Base-by-base conservation (phyloP, 35 echinoderm and acorn worm genomes). In the Amphiura filiformis region DNA sequence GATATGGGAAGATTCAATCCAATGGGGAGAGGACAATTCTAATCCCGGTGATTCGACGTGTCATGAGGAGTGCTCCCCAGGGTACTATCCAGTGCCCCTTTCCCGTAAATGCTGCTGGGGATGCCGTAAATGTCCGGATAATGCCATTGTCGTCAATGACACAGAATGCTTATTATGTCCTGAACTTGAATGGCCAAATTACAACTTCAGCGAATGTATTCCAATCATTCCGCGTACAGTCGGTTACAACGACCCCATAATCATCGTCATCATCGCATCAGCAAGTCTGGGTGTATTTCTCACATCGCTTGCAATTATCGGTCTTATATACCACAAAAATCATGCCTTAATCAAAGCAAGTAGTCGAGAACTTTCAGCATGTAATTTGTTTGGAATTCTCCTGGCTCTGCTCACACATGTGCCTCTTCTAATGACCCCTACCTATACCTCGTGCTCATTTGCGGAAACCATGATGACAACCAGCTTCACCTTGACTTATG, bases 331-430 rank as follows among this genome's bases (percentile, higher is more conserved):
- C 31, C 22, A 85, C 56, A 65, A 22, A 32, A 56, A 61, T 20
- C 83, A 85, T 38, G 49, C 82, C 0, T 56, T 84, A 20, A 91
- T 91, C 36, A 91, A 91, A 57, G 89, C 89, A 13, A 84, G 65
- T 30, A 85, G 89, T 38, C 78, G 89, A 12, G 89, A 91, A 84
- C 76, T 91, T 5, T 84, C 81, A 49, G 31, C 38, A 32, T 75
- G 85, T 13, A 91, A 84, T 42, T 36, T 91, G 20, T 26, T 84
- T 28, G 89, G 89, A 32, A 75, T 85, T 28, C 39, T 91, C 40
- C 75, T 91, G 7, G 82, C 81, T 17, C 79, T 78, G 18, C 17
- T 47, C 34, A 77, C 82, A 11, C 75, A 84, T 30, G 76, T 84
- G 15, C 64, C 75, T 20, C 42, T 85, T 18, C 41, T 91, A 30